Evolutionary conservation across 2,113 vertebrate genomes (phyloP), one percentile per base, ranked within the genome.

Genomic region (Peromyscus leucopus): DNA sequence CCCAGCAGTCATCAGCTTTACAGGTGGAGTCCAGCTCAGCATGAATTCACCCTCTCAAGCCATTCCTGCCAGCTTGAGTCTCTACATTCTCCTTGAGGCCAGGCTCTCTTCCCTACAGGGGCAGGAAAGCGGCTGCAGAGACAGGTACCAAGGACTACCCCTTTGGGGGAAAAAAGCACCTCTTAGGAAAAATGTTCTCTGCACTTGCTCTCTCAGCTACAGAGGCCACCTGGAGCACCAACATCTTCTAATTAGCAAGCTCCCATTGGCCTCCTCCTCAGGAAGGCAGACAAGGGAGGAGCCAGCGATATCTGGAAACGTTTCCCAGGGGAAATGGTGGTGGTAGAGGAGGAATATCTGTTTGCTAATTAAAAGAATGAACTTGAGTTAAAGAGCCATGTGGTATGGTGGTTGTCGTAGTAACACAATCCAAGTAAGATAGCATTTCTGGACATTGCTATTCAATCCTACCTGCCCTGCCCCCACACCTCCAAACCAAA

Each of bases 331-430:
- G 93, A 93, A 72, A 46, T 12, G 31, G 72, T 83, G 69, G 79
- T n/a, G 89, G 78, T 63, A 22, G 63, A 59, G 78, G 46, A 86
- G 51, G 80, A 89, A 76, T 76, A 97, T 98, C 96, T 86, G 97
- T 79, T 93, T 95, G 42, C 95, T 98, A 98, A 98, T 95, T 98
- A 98, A 97, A 97, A 96, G 93, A 95, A 97, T 85, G 95, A 98
- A 90, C 89, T 89, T 94, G 89, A 96, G 92, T 72, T 98, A 93
- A 96, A 94, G 80, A 89, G 96, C 78, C 92, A 2, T 6, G 57
- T 82, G 97, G 75, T 91, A 93, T 42, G 10, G 51, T 51, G 71
- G 95, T 95, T 95, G 94, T 94, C 10, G 42, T 87, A 96, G 96
- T 93, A 98, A 96, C 95, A 48, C 1, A 22, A 87, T 33, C 89